Evolutionary conservation across 2,113 vertebrate genomes (phyloP).

Genomic region (Rallus limicola): DNA sequence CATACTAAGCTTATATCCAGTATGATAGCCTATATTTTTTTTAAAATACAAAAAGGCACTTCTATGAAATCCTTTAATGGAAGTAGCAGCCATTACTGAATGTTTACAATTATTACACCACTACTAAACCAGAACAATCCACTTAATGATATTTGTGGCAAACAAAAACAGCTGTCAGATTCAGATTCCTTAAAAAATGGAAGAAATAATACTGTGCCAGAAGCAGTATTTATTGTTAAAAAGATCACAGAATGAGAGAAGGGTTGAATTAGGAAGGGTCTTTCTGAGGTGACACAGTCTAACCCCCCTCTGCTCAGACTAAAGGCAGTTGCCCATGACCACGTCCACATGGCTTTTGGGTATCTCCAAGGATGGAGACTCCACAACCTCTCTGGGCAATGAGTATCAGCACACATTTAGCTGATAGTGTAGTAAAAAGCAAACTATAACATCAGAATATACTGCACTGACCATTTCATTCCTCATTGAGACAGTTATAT

Average conservation of each 20-base stretch:
- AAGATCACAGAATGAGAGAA: neutral
- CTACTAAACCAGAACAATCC: neutral
- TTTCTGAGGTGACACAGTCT: neutral
- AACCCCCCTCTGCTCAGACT: neutral
- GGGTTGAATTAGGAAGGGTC: neutral
- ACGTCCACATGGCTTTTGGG: accelerated
- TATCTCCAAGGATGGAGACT: neutral
- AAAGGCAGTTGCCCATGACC: neutral
- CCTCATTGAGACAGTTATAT: neutral
- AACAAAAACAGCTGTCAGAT: neutral
- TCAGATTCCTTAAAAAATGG: neutral
- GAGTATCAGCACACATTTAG: neutral
- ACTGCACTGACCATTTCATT: neutral
- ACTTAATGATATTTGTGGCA: neutral
- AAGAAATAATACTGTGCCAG: neutral
- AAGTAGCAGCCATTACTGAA: neutral
- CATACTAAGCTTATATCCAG: neutral
- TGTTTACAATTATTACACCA: neutral
- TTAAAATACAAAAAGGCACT: neutral
- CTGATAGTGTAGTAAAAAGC: neutral
- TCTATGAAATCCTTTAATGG: neutral
- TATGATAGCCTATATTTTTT: neutral
- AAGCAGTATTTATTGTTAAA: neutral
- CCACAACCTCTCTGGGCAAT: neutral
- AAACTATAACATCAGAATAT: neutral